A percentile compares a stretch with the other conserved stretches of the same genome.
These are phyloP conservation scores for Julus scanicus DNA, from an alignment of 2,888 invertebrate species.

Conservation along the genomic window DNA sequence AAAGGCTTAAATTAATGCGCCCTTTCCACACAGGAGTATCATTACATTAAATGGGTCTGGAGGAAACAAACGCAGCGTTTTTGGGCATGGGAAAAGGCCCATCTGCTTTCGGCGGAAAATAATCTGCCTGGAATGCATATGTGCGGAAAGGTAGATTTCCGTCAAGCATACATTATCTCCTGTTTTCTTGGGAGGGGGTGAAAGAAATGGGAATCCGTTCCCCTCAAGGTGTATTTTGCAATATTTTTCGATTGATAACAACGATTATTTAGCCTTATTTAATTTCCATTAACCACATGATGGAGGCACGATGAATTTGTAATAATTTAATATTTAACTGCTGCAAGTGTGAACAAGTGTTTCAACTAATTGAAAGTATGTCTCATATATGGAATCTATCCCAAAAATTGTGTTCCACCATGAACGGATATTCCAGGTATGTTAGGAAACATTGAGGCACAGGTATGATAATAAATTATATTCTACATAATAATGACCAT, in stretches of 20 bases:
- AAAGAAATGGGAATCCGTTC: background rate
- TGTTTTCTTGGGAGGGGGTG: background rate
- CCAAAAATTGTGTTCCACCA: no score
- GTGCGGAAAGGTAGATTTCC: conserved; percentile 27
- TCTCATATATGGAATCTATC: no score
- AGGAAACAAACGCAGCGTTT: conserved; percentile 6
- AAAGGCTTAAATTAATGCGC: conserved; percentile 34
- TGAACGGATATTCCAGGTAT: no score
- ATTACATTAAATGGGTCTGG: conserved; percentile 23
- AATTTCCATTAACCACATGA: no score
- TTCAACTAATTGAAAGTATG: no score
- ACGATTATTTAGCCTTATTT: no score
- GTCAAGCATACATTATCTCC: conserved; percentile 1
- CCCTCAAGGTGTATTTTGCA: background rate
- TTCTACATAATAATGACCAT: no score
- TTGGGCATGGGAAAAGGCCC: background rate
- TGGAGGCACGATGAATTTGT: no score
- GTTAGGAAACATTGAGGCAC: no score
- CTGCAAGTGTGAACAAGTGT: no score
- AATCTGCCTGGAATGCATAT: conserved; percentile 27
- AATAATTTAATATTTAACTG: no score
- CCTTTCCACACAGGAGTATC: background rate
- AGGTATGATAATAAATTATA: no score
- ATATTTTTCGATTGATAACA: background rate
- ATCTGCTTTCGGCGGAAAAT: conserved; percentile 4